These are phyloP conservation scores for Eurytoma adleriae DNA, from an alignment of 2,888 invertebrate species.

Conservation along the genomic window DNA sequence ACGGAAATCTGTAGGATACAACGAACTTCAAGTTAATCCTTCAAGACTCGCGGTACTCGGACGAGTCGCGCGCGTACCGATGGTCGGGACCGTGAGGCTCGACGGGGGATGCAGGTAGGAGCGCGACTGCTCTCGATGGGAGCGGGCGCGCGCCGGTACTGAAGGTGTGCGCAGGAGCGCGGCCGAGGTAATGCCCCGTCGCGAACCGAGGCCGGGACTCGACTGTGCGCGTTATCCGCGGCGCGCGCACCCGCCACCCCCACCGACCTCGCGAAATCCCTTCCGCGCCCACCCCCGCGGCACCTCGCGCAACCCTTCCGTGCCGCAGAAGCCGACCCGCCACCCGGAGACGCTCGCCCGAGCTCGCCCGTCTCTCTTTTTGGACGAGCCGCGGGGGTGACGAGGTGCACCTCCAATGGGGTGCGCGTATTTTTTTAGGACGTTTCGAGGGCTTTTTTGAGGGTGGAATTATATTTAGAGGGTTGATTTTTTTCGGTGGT, in stretches of 20 bases:
- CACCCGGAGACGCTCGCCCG: no score
- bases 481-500: no score
- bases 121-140: neutral
- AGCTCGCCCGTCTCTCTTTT: no score
- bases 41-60: no score
- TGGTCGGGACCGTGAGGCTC: neutral
- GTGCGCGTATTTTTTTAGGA: neutral
- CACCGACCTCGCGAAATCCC: neutral
- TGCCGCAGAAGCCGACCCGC: neutral
- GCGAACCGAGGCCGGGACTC: constrained; percentile 6
- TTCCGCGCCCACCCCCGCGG: neutral
- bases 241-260: neutral
- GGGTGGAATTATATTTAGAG: no score
- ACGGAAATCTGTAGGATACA: neutral
- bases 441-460: no score
- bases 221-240: constrained; percentile 11
- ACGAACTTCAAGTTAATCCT: neutral
- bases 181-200: constrained; percentile 9
- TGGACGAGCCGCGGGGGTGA: no score
- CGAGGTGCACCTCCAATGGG: no score
- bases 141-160: neutral
- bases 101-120: neutral
- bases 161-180: neutral
- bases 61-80: neutral
- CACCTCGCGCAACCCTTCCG: constrained; percentile 1